These are phyloP conservation scores for Gracilinanus agilis DNA, from an alignment of 2,113 vertebrate genomes.

Conservation along the genomic window DNA sequence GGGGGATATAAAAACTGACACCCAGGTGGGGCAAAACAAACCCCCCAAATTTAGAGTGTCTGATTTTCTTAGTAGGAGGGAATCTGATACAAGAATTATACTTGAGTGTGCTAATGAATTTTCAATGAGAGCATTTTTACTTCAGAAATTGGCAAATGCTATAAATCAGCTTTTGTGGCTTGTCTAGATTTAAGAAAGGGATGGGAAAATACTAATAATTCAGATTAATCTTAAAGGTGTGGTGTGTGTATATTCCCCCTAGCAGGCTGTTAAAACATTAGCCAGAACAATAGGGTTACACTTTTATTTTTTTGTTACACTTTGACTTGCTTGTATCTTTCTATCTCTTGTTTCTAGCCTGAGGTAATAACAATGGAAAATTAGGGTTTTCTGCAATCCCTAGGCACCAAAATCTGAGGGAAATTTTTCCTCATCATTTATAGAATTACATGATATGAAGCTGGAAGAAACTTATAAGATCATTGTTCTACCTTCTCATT, in stretches of 20 bases:
- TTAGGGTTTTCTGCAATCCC: background rate
- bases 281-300: background rate
- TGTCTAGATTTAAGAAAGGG: background rate
- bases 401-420: background rate
- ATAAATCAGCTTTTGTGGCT: background rate
- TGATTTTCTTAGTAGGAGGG: background rate
- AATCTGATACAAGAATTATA: background rate
- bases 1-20: background rate
- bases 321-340: background rate
- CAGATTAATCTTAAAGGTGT: background rate
- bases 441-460: background rate
- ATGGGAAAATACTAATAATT: background rate
- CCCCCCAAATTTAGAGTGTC: background rate
- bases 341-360: background rate
- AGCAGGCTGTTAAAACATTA: background rate
- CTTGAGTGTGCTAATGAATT: background rate
- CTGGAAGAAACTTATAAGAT: background rate
- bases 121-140: background rate
- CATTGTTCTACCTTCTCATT: background rate
- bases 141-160: background rate
- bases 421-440: background rate
- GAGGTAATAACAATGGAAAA: background rate
- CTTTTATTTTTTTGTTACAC: background rate
- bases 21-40: background rate
- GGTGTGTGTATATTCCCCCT: background rate